A percentile compares a stretch with the other conserved stretches of the same genome.
Conservation (phyloP, 1,140 invertebrate species). For the Phortica variegata region DNA sequence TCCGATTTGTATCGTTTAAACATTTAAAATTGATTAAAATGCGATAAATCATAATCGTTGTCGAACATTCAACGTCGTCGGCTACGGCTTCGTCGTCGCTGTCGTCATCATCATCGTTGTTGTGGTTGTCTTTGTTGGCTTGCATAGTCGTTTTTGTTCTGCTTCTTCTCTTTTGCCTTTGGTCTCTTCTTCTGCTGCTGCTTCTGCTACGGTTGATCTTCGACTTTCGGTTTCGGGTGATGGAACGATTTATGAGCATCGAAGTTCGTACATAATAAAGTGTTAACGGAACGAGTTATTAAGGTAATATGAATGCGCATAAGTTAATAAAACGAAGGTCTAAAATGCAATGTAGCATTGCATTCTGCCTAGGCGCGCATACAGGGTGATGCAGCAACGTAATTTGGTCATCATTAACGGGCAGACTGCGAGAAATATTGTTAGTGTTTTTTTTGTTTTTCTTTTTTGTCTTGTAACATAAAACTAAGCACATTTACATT, state of each 20-base stretch:
- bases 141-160: constrained; percentile 1
- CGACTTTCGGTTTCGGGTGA: constrained; percentile 22
- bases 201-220: constrained; percentile 12
- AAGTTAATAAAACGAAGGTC: constrained; percentile 48
- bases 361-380: constrained; percentile 44
- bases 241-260: constrained; percentile 54
- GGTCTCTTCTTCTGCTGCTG: constrained; percentile 11
- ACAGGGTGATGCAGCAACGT: constrained; percentile 3
- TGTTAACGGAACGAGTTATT: constrained; percentile 57
- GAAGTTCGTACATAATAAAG: constrained; percentile 56
- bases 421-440: too few species aligned
- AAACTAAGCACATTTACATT: too few species aligned
- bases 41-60: constrained; percentile 56
- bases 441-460: too few species aligned
- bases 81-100: not conserved
- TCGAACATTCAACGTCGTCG: too few species aligned
- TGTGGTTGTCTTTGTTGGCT: constrained; percentile 18
- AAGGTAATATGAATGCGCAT: constrained; percentile 53
- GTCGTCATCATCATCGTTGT: not conserved
- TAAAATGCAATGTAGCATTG: too few species aligned
- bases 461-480: too few species aligned
- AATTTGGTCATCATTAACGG: constrained; percentile 14
- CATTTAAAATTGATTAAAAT: constrained; percentile 57
- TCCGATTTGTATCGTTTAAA: constrained; percentile 53
- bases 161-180: not conserved